A percentile compares a stretch with the other conserved stretches of the same genome.
Conservation (phyloP, 2,888 invertebrate genomes). For the Pterostichus niger region DNA sequence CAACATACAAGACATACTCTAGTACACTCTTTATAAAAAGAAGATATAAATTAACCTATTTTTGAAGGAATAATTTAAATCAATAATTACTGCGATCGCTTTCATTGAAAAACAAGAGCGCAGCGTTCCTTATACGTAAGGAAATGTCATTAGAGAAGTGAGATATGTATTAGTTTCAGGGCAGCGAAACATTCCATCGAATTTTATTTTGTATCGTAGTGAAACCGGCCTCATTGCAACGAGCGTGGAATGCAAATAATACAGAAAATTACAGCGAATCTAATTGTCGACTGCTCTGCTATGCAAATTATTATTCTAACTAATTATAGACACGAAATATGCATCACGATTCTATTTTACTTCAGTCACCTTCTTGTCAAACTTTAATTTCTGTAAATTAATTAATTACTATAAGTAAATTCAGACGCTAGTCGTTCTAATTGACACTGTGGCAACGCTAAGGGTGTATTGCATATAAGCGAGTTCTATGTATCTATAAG, state of each 20-base stretch:
- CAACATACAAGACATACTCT: too few species aligned
- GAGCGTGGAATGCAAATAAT: slow-evolving; percentile 7
- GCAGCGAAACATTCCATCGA: slow-evolving; percentile 2
- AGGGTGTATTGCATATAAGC: too few species aligned
- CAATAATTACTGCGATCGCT: slow-evolving; percentile 17
- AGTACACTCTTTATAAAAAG: slow-evolving; percentile 18
- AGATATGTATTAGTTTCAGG: neutral
- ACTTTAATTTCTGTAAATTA: neutral
- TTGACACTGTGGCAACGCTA: too few species aligned
- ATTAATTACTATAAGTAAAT: too few species aligned
- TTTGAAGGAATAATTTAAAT: neutral
- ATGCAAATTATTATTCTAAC: slow-evolving; percentile 31
- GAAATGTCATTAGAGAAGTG: neutral
- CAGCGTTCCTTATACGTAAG: slow-evolving; percentile 11
- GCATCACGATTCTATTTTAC: slow-evolving; percentile 23
- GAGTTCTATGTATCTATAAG: too few species aligned
- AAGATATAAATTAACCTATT: slow-evolving; percentile 45
- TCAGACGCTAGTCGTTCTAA: too few species aligned
- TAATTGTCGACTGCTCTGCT: slow-evolving; percentile 40
- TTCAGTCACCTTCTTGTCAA: slow-evolving; percentile 5
- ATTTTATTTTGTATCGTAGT: slow-evolving; percentile 22
- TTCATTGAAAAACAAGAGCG: slow-evolving; percentile 33
- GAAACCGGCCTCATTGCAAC: slow-evolving; percentile 43
- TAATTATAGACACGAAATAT: slow-evolving; percentile 30
- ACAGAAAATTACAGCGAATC: slow-evolving; percentile 27